Evolutionary conservation across 2,113 vertebrate species (phyloP).

Genomic region (Baryphthengus martii): DNA sequence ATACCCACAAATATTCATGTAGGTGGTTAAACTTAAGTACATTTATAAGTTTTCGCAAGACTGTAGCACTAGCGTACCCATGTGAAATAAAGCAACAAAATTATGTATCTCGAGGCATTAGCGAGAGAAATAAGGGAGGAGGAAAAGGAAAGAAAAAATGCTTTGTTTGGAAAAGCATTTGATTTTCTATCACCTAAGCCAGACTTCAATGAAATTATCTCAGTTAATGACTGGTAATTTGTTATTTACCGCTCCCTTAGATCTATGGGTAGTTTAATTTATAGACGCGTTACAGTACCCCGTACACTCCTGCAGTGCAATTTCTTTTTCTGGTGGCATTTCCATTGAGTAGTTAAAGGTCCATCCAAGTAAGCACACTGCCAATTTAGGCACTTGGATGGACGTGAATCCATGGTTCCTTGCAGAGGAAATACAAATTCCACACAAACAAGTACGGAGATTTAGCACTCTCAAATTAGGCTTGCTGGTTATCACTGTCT

Average conservation of each 20-base stretch:
- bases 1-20: neutral
- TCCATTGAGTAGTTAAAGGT: neutral
- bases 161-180: neutral
- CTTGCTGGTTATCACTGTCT: neutral
- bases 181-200: neutral
- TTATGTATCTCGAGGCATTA: neutral
- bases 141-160: neutral
- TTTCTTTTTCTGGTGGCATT: neutral
- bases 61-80: neutral
- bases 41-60: neutral
- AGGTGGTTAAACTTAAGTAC: neutral
- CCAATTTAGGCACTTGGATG: neutral
- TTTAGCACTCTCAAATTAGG: neutral
- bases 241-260: neutral
- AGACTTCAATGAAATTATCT: neutral
- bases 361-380: neutral
- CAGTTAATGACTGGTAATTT: neutral
- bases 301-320: neutral
- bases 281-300: neutral
- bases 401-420: neutral
- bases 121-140: neutral
- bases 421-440: neutral
- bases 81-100: neutral
- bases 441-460: neutral
- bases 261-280: neutral